Evolutionary conservation across 2,113 vertebrate genomes (phyloP).

Genomic region (Psophia crepitans): DNA sequence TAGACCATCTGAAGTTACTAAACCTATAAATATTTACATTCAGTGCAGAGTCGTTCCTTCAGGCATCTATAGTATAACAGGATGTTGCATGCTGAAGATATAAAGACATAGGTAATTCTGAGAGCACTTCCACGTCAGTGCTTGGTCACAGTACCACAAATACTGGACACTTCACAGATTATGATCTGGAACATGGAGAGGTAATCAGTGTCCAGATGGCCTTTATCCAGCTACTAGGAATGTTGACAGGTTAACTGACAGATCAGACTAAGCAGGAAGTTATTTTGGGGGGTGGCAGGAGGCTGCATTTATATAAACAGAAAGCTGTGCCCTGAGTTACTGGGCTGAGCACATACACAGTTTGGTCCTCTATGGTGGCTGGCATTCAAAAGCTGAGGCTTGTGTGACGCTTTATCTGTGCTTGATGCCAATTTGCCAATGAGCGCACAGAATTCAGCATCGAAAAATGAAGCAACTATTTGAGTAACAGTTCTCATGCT

Average conservation of each 20-base stretch:
- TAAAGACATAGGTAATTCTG: neutral
- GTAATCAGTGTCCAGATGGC: neutral
- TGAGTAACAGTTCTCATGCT: neutral
- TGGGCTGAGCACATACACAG: neutral
- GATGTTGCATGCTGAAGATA: neutral
- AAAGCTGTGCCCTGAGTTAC: neutral
- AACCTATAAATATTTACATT: neutral
- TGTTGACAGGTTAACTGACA: neutral
- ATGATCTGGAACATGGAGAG: neutral
- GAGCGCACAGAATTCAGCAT: neutral
- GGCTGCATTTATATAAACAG: neutral
- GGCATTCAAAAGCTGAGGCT: neutral
- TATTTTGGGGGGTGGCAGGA: neutral
- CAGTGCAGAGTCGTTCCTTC: neutral
- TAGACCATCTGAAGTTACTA: neutral
- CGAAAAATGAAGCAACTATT: neutral
- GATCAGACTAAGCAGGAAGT: neutral
- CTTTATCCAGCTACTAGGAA: neutral
- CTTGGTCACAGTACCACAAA: neutral
- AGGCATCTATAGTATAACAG: neutral
- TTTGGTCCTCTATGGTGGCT: neutral
- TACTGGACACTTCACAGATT: neutral
- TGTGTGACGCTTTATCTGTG: too few species aligned
- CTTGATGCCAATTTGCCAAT: neutral
- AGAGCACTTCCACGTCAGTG: neutral